Conservation (phyloP, 2,113 vertebrate species). For the Rutilus rutilus region DNA sequence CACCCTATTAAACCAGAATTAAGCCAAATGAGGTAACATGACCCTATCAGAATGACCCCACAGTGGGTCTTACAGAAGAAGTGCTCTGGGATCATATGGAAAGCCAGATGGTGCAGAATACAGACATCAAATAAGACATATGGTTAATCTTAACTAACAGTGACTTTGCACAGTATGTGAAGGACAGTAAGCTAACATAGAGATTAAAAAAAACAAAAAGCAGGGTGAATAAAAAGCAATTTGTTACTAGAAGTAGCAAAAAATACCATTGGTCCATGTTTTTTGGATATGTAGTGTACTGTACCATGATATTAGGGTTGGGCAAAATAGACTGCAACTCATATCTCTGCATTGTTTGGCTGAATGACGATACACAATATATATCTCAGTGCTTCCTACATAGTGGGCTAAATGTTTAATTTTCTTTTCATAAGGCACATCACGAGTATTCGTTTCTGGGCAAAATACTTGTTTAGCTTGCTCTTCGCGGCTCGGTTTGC, state of each 20-base stretch:
- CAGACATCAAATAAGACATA: conserved; percentile 22
- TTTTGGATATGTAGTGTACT: too few species aligned
- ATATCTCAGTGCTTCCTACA: background rate
- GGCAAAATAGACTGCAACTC: background rate
- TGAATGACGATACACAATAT: background rate
- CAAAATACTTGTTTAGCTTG: too few species aligned
- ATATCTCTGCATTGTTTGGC: too few species aligned
- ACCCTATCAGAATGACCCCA: background rate
- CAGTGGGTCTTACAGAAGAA: background rate
- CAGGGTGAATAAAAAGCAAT: too few species aligned
- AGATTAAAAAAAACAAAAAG: background rate
- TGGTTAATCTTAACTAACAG: background rate
- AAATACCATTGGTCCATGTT: background rate
- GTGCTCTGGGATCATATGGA: conserved; percentile 20
- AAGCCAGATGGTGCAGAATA: conserved; percentile 33
- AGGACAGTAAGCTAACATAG: background rate
- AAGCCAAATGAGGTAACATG: background rate
- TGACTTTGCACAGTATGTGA: background rate
- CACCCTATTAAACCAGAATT: conserved; percentile 3
- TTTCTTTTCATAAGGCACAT: background rate
- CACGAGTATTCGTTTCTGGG: background rate
- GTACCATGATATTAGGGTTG: too few species aligned
- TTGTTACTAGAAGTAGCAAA: background rate
- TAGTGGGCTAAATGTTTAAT: background rate
- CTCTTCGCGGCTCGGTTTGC: too few species aligned